phyloP scores from a whole-genome alignment of 2,888 invertebrate genomes.

The Cheilosia scutellata region DNA sequence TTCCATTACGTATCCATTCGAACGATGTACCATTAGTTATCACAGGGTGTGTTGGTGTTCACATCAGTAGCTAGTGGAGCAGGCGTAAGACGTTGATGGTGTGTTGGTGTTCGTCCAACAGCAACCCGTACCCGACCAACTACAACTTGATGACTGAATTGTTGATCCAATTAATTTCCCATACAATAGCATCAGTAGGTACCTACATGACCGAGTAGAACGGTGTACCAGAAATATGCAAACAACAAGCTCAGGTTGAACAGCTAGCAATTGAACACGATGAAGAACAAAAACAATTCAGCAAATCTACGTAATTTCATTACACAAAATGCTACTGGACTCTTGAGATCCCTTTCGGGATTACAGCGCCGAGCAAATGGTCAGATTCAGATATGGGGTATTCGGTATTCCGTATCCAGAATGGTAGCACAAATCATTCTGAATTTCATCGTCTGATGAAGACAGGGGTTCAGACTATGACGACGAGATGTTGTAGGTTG shows the following conservation, averaged over 20 bases:
- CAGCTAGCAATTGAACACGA: conserved; percentile 23
- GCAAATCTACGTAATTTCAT: conserved; percentile 65
- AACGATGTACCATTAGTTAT: conserved; percentile 63
- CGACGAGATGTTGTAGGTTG: background rate
- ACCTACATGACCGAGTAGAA: conserved; percentile 50
- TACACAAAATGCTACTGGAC: conserved; percentile 29
- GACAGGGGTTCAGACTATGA: conserved; percentile 42
- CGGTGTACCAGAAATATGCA: conserved; percentile 57
- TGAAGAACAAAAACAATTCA: conserved; percentile 33
- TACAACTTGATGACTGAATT: conserved; percentile 72
- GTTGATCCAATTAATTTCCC: conserved; percentile 69
- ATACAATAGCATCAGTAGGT: conserved; percentile 4
- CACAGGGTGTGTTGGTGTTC: conserved; percentile 25
- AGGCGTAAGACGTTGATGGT: conserved; percentile 60
- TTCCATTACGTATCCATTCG: conserved; percentile 56
- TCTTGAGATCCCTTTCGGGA: conserved; percentile 36
- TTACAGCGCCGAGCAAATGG: conserved; percentile 41
- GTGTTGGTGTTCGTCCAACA: conserved; percentile 14
- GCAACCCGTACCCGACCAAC: conserved; percentile 37
- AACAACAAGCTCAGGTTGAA: conserved; percentile 31
- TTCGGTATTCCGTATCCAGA: background rate
- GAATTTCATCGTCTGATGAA: conserved; percentile 44
- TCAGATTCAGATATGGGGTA: conserved; percentile 37
- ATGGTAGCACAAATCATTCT: conserved; percentile 53
- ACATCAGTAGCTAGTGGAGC: conserved; percentile 30